Base-by-base conservation (phyloP, 2,888 invertebrate species). In the Ophion slaviceki region DNA sequence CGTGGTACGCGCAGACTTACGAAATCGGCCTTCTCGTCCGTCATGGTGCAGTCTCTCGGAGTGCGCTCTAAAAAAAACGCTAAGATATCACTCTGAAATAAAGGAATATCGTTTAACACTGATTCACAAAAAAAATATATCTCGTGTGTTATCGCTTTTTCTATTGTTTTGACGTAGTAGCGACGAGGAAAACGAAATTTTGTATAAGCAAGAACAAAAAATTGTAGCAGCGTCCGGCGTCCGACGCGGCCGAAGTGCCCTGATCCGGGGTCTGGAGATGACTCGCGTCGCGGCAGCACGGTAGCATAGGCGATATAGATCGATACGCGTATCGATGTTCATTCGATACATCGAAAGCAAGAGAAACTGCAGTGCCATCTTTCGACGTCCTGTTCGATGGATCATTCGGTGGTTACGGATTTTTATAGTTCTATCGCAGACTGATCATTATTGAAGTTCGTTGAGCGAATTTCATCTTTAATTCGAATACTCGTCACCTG, bases 1-100 rank as follows among this genome's bases (percentile, higher is more conserved):
- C 53, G 45, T n/a, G 53, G 53, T 17, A 53, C 53, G 61, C 45
- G 61, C 59, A 64, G 76, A 92, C 91, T 91, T 89, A 91, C 91
- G 66, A 91, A 91, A 88, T 91, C 91, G 59, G 88, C 88, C 85
- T 90, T 91, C 64, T 91, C 90, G 32, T 91, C 92, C 20, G 92
- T 81, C 92, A 91, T 91, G 77, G 80, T 87, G 66, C 2, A 28
- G 61, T 62, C 66, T 40, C 76, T 28, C 53, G 32, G 75, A 20
- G 45, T 75, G 70, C 78, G 79, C 75, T 82, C 7, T 2, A n/a
- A 20, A 64, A 85, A 67, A 82, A 78, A 36, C 71, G 68, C 45
- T 68, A 36, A 62, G 53, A 64, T 78, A 72, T 53, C 79, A 76
- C 82, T 79, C 76, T 79, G 78, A 79, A 82, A 82, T 79, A 76